phyloP scores from a whole-genome alignment of 2,888 invertebrate genomes.

The Apodemia hepburni region DNA sequence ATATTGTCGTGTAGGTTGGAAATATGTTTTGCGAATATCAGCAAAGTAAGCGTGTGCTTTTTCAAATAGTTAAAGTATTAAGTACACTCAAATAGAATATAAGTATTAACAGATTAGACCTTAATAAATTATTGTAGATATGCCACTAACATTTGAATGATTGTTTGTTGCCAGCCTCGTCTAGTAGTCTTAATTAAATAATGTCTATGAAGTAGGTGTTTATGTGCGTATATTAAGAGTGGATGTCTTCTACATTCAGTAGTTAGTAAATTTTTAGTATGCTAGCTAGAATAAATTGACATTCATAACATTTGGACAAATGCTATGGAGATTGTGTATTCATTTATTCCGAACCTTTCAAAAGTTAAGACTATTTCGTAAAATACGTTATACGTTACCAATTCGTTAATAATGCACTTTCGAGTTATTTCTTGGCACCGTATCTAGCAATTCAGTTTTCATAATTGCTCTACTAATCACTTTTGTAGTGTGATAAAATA shows the following conservation, averaged over 20 bases:
- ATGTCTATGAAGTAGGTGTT: constrained; percentile 70
- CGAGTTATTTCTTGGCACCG: constrained; percentile 36
- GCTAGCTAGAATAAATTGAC: constrained; percentile 77
- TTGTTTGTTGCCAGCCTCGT: constrained; percentile 52
- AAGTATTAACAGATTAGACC: constrained; percentile 14
- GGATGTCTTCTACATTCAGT: constrained; percentile 71
- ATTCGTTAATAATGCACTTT: constrained; percentile 64
- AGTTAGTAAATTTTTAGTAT: constrained; percentile 79
- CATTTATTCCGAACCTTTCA: constrained; percentile 18
- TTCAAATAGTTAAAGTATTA: background rate
- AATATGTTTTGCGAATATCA: background rate
- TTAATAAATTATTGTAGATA: constrained; percentile 16
- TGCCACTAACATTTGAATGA: constrained; percentile 12
- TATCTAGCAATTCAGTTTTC: constrained; percentile 13
- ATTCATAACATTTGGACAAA: constrained; percentile 46
- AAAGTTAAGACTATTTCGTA: constrained; percentile 14
- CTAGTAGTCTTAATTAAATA: constrained; percentile 71
- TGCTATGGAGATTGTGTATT: constrained; percentile 19
- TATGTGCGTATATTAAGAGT: constrained; percentile 67
- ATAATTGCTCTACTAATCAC: background rate
- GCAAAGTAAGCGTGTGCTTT: background rate
- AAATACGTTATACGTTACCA: constrained; percentile 37
- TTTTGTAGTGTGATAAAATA: background rate
- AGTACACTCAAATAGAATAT: constrained; percentile 18
- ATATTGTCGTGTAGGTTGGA: background rate